phyloP scores from a whole-genome alignment of 2,888 invertebrate species.

The Sinodicranocentrus sp. region DNA sequence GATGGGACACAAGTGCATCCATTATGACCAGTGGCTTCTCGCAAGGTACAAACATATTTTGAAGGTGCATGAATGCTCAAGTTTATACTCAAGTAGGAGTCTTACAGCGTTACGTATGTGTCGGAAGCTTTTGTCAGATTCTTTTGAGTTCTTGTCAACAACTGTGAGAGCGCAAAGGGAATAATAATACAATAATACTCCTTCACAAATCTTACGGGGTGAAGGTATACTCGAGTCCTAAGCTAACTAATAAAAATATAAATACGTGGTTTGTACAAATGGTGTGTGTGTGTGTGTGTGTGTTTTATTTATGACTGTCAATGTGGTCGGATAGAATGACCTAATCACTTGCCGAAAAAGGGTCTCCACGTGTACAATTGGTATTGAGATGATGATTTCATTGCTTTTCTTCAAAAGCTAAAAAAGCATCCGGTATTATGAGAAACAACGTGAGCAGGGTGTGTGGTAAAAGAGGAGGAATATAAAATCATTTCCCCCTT shows the following conservation, averaged over 20 bases:
- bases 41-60: background rate
- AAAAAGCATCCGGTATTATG: slow-evolving; percentile 23
- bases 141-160: slow-evolving; percentile 53
- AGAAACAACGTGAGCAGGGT: slow-evolving; percentile 11
- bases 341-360: slow-evolving; percentile 56
- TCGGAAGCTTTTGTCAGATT: slow-evolving; percentile 59
- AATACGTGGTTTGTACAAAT: background rate
- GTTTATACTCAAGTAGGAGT: background rate
- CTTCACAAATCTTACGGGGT: slow-evolving; percentile 12
- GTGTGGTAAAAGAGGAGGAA: slow-evolving; percentile 19
- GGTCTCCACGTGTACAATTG: slow-evolving; percentile 44
- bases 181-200: slow-evolving; percentile 14
- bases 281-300: too few species aligned
- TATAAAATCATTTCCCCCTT: slow-evolving; percentile 33
- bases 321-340: slow-evolving; percentile 30
- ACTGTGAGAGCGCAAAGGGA: slow-evolving; percentile 13
- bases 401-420: background rate
- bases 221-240: background rate
- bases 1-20: background rate
- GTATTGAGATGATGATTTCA: background rate
- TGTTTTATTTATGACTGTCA: background rate
- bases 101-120: slow-evolving; percentile 12
- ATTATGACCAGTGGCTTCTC: background rate
- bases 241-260: slow-evolving; percentile 21
- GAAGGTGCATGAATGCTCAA: slow-evolving; percentile 3